These are phyloP conservation scores for Ranitomeya imitator DNA, from an alignment of 2,113 vertebrate species.

Conservation along the genomic window DNA sequence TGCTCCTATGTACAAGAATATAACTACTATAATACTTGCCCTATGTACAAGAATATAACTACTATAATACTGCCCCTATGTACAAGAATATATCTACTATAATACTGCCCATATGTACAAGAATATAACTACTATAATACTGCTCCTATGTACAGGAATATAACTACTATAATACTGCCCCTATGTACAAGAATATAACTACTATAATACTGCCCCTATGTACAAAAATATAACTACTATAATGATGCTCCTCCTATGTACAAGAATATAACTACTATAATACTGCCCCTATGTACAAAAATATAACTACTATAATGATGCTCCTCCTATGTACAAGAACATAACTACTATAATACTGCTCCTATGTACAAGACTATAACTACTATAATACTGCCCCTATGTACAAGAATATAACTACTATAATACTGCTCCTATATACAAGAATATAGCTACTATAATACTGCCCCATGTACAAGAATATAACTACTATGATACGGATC, in stretches of 20 bases:
- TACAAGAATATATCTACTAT: background rate
- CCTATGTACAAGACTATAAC: background rate
- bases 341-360: background rate
- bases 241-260: background rate
- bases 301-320: slow-evolving; percentile 5
- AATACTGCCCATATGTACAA: background rate
- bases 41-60: background rate
- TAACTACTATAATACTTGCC: background rate
- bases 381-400: slow-evolving; percentile 3
- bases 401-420: no score
- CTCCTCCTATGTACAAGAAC: background rate
- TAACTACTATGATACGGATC: slow-evolving; percentile 14
- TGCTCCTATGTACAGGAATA: no score
- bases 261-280: background rate
- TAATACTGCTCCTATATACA: background rate
- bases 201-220: background rate
- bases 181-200: background rate
- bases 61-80: background rate
- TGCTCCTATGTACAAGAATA: background rate
- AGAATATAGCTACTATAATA: background rate
- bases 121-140: background rate
- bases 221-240: background rate
- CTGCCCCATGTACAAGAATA: background rate
- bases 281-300: background rate
- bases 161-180: background rate